These are phyloP conservation scores for Mastomys coucha DNA, from an alignment of 2,113 vertebrate species.

Conservation along the genomic window DNA sequence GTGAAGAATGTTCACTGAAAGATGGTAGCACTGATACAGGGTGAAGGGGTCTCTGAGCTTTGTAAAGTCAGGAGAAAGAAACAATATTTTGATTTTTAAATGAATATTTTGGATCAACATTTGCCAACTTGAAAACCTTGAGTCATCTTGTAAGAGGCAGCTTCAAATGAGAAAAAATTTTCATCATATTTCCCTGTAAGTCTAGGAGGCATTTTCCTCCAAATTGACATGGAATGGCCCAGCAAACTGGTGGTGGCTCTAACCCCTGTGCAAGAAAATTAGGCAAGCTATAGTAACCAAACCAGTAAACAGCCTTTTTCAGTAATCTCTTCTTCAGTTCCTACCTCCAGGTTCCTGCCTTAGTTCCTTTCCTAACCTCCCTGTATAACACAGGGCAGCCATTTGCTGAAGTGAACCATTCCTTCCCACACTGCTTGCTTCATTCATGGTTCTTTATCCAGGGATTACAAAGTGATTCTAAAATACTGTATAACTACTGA, in stretches of 20 bases:
- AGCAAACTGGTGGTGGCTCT: background rate
- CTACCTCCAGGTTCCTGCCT: background rate
- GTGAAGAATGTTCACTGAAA: background rate
- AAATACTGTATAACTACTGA: background rate
- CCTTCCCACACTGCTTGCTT: background rate
- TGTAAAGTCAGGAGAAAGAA: background rate
- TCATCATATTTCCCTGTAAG: background rate
- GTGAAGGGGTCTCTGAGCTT: background rate
- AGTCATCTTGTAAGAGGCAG: background rate
- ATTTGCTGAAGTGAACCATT: background rate
- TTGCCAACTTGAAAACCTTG: background rate
- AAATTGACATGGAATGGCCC: no score
- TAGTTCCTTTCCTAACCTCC: background rate
- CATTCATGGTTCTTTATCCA: background rate
- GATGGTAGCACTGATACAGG: background rate
- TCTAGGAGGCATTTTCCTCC: background rate
- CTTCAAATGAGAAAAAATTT: background rate
- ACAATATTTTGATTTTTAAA: background rate
- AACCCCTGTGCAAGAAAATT: background rate
- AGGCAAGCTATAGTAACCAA: background rate
- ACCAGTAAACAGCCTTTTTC: background rate
- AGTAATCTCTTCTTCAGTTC: background rate
- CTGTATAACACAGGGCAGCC: background rate
- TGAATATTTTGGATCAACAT: background rate
- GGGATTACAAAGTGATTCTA: background rate